Conservation (phyloP, 2,113 vertebrate species). For the Serilophus lunatus region DNA sequence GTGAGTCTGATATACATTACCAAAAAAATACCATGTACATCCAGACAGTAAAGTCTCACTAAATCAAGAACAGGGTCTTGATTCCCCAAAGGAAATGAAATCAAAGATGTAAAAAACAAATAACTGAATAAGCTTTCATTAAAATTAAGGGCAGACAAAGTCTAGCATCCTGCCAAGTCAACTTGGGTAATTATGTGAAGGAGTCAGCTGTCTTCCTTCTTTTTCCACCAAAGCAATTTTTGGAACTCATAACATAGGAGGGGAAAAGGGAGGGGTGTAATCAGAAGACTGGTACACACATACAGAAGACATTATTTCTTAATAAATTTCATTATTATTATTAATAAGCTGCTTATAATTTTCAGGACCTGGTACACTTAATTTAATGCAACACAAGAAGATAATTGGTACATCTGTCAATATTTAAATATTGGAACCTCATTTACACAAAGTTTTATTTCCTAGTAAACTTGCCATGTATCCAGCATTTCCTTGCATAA, state of each 20-base stretch:
- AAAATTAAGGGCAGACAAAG: not conserved
- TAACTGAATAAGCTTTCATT: not conserved
- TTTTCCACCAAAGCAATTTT: not conserved
- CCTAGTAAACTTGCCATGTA: not conserved
- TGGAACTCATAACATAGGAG: not conserved
- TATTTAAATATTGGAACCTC: not conserved
- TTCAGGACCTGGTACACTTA: not conserved
- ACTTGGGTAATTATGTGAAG: not conserved
- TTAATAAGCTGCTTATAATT: not conserved
- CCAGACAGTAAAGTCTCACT: not conserved
- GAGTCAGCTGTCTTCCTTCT: not conserved
- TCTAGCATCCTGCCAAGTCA: not conserved
- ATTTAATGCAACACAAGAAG: not conserved
- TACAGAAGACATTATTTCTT: not conserved
- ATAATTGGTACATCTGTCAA: not conserved
- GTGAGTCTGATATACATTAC: not conserved
- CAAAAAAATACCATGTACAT: not conserved
- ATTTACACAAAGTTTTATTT: not conserved
- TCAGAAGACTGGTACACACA: not conserved
- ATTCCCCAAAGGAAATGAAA: constrained; percentile 16
- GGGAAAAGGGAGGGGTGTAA: fast-evolving
- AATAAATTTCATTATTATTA: not conserved
- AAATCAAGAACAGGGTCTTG: constrained; percentile 10
- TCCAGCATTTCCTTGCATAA: not conserved
- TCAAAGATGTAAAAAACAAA: constrained; percentile 6